A percentile compares a stretch with the other conserved stretches of the same genome.
Conservation (phyloP, 2,113 vertebrate species). For the Zingel zingel region DNA sequence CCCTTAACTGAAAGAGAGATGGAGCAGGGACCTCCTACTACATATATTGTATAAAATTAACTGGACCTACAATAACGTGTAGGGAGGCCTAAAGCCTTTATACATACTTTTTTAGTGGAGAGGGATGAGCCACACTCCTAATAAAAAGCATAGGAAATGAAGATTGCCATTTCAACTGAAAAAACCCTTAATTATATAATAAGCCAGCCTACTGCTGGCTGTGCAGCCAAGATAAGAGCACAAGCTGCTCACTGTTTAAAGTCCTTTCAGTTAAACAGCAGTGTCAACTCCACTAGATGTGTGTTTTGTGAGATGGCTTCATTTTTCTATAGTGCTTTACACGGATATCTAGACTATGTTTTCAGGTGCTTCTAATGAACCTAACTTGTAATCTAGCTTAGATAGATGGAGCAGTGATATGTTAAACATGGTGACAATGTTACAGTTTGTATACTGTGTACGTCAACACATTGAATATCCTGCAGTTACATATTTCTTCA, state of each 20-base stretch:
- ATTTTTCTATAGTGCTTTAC: conserved; percentile 56
- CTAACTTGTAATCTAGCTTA: conserved; percentile 36
- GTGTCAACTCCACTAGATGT: conserved; percentile 64
- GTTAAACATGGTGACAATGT: conserved; percentile 50
- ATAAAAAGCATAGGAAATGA: conserved; percentile 78
- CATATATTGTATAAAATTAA: too few relatives aligned
- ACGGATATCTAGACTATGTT: conserved; percentile 41
- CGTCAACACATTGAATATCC: conserved; percentile 15
- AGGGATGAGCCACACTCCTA: conserved; percentile 54
- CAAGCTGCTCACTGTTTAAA: conserved; percentile 66
- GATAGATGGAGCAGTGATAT: conserved; percentile 37
- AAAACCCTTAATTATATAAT: conserved; percentile 80
- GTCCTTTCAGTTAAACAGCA: conserved; percentile 67
- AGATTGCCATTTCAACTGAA: conserved; percentile 81
- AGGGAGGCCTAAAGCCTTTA: too few relatives aligned
- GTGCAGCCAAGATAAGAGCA: conserved; percentile 77
- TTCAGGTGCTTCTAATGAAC: conserved; percentile 46
- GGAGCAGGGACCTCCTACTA: too few relatives aligned
- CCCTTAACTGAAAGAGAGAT: too few relatives aligned
- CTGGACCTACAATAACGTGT: too few relatives aligned
- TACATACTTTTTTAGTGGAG: background rate
- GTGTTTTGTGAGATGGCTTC: conserved; percentile 68
- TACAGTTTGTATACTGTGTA: conserved; percentile 18
- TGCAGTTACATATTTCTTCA: conserved; percentile 16
- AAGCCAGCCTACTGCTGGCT: conserved; percentile 73